Percentiles rank a stretch among this genome's conserved stretches.
Evolutionary conservation across 2,797 vertebrate species (phyloP).

Genomic region (Tamandua tetradactyla): DNA sequence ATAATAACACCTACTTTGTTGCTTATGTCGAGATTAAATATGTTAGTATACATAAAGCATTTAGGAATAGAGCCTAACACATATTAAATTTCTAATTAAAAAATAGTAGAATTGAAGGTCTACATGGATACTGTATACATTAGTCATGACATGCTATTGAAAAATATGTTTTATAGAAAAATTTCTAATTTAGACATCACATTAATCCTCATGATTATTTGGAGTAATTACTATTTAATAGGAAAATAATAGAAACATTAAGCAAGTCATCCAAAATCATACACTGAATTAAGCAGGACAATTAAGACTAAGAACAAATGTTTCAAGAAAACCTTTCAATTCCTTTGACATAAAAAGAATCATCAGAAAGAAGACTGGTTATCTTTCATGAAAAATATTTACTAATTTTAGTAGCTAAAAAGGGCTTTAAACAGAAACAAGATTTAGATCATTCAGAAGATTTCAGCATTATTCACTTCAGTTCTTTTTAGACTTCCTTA

Average conservation of each 20-base stretch:
- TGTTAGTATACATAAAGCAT: not conserved
- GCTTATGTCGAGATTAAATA: not conserved
- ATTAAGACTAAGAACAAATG: not conserved
- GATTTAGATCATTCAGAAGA: not conserved
- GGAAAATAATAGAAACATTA: not conserved
- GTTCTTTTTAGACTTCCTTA: not conserved
- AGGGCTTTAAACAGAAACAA: not conserved
- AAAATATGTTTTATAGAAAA: not conserved
- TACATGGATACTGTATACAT: not conserved
- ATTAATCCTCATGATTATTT: not conserved
- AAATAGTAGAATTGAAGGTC: not conserved
- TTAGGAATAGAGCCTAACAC: not conserved
- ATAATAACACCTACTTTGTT: not conserved
- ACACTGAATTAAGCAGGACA: not conserved
- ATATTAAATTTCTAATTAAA: not conserved
- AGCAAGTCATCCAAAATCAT: not conserved
- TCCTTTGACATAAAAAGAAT: not conserved
- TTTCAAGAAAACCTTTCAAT: not conserved
- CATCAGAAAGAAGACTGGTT: not conserved
- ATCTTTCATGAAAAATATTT: not conserved
- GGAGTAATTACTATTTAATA: not conserved
- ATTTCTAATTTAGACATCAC: slow-evolving; percentile 1
- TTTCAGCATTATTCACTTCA: not conserved
- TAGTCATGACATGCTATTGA: not conserved
- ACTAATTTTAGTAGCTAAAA: not conserved